These are phyloP conservation scores for Ceratitis capitata DNA, from an alignment of 1,140 invertebrate genomes.

Conservation along the genomic window DNA sequence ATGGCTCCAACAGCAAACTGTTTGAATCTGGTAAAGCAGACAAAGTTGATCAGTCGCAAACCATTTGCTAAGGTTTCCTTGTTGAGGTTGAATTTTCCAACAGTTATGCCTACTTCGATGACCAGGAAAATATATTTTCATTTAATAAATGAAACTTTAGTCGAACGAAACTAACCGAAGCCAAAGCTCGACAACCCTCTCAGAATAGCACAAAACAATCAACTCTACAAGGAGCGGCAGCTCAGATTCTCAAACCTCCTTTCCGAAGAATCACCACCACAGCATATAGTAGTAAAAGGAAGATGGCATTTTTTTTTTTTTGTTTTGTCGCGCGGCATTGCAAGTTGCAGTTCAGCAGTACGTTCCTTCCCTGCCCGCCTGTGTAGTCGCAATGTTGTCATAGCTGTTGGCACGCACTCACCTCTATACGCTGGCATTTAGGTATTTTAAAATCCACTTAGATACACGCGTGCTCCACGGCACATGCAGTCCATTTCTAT, in stretches of 20 bases:
- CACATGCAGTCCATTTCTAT: not conserved
- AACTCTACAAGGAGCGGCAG: not conserved
- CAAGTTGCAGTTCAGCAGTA: not conserved
- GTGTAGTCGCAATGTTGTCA: not conserved
- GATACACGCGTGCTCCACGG: not conserved
- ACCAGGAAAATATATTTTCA: no score
- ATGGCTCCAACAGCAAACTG: no score
- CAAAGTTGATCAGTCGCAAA: no score
- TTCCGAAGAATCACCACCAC: not conserved
- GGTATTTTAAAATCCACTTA: conserved; percentile 24
- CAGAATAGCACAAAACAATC: no score
- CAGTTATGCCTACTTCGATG: no score
- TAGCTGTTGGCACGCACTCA: not conserved
- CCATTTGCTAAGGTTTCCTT: no score
- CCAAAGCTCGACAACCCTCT: no score
- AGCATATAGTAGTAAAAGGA: not conserved
- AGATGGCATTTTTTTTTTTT: not conserved
- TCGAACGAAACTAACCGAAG: no score
- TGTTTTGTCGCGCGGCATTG: not conserved
- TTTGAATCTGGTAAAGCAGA: no score
- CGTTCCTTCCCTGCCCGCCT: not conserved
- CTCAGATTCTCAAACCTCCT: not conserved
- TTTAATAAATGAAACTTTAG: no score
- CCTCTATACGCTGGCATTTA: not conserved
- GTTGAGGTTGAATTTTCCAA: no score